phyloP scores from a whole-genome alignment of 2,113 vertebrate genomes.

The Argyrosomus japonicus region DNA sequence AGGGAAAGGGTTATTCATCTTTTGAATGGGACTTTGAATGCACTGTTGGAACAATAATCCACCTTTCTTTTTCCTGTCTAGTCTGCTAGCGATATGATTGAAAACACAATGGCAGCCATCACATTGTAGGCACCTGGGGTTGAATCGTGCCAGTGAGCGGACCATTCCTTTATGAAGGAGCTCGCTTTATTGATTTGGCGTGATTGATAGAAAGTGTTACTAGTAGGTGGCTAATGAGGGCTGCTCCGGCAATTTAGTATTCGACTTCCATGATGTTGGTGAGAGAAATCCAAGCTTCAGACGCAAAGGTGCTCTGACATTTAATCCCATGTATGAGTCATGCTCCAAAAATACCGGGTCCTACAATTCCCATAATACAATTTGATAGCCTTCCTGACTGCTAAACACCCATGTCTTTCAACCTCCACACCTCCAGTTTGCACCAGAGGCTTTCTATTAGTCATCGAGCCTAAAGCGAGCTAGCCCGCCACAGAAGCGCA shows the following conservation, averaged over 20 bases:
- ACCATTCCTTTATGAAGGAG: constrained; percentile 19
- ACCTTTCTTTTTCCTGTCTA: constrained; percentile 40
- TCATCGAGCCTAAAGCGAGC: background rate
- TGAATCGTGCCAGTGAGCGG: constrained; percentile 9
- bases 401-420: background rate
- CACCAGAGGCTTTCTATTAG: background rate
- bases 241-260: background rate
- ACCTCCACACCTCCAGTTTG: background rate
- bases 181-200: constrained; percentile 9
- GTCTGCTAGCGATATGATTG: constrained; percentile 35
- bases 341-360: background rate
- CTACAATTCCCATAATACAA: background rate
- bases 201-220: background rate
- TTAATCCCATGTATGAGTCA: background rate
- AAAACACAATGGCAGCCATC: constrained; percentile 21
- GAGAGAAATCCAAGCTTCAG: background rate
- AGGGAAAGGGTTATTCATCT: constrained; percentile 58
- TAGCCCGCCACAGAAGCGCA: background rate
- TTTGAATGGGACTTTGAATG: constrained; percentile 59
- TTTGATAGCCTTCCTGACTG: background rate
- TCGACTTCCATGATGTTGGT: background rate
- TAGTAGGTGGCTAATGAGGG: background rate
- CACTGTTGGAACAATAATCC: constrained; percentile 54
- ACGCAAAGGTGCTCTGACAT: background rate
- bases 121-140: constrained; percentile 11